Evolutionary conservation across 2,797 vertebrate genomes (phyloP).

Genomic region (Enteromius paludinosus): DNA sequence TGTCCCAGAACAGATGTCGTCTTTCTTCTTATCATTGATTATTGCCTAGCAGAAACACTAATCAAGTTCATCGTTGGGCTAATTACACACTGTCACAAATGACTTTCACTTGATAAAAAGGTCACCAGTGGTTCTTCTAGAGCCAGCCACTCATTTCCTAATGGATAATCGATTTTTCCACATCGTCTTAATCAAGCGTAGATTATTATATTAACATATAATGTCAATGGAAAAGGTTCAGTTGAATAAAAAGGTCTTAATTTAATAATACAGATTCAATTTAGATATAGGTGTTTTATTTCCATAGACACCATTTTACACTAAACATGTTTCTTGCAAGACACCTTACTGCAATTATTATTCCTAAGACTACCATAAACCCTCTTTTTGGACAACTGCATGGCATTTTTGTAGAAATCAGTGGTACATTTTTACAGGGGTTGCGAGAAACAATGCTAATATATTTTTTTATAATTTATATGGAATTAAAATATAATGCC

Average conservation of each 20-base stretch:
- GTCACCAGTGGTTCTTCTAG: conserved; percentile 58
- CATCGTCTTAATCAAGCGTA: background rate
- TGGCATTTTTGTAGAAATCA: background rate
- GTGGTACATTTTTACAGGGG: background rate
- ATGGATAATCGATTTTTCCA: conserved; percentile 55
- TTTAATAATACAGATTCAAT: conserved; percentile 7
- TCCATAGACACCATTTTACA: background rate
- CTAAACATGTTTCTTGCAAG: background rate
- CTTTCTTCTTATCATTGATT: conserved; percentile 62
- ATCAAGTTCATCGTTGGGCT: conserved; percentile 66
- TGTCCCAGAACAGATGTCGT: conserved; percentile 59
- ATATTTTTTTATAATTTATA: background rate
- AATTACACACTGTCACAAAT: conserved; percentile 64
- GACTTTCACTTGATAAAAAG: conserved; percentile 47
- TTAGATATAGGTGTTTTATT: background rate
- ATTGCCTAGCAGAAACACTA: conserved; percentile 63
- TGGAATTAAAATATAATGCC: background rate
- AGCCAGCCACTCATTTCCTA: conserved; percentile 54
- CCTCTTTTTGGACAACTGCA: background rate
- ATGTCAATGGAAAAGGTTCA: background rate
- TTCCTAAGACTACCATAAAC: background rate
- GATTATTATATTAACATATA: conserved; percentile 11
- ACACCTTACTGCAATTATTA: background rate
- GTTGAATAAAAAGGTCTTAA: background rate
- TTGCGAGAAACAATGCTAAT: background rate